These are phyloP conservation scores for Hesperia comma DNA, from an alignment of 2,888 invertebrate species.

Conservation along the genomic window DNA sequence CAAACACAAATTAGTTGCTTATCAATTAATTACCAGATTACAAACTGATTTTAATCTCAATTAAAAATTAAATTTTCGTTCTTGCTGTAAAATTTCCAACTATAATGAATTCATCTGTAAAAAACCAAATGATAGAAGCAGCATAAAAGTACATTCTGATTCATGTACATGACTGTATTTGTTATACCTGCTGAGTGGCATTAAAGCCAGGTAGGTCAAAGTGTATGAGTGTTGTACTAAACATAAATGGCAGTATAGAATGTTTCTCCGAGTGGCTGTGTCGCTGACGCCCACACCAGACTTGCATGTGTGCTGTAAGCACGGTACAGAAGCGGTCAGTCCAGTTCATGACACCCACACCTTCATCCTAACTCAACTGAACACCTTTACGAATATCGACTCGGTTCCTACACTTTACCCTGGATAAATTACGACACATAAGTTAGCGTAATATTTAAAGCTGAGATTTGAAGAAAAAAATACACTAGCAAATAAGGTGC, in stretches of 20 bases:
- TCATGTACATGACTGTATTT: neutral
- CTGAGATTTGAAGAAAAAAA: no score
- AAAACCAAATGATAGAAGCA: no score
- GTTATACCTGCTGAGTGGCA: neutral
- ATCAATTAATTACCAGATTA: no score
- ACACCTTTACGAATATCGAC: slow-evolving; percentile 25
- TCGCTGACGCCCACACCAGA: slow-evolving; percentile 46
- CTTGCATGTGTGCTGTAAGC: slow-evolving; percentile 43
- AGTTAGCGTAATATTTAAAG: neutral
- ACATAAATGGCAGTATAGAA: slow-evolving; percentile 1
- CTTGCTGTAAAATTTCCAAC: no score
- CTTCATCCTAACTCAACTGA: slow-evolving; percentile 53
- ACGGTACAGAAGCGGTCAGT: slow-evolving; percentile 50
- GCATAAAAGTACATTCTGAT: no score
- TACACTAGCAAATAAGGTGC: neutral
- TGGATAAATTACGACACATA: neutral
- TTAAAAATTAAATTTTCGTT: no score
- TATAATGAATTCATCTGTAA: no score
- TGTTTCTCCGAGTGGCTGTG: slow-evolving; percentile 23
- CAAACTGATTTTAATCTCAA: no score
- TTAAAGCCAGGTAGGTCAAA: neutral
- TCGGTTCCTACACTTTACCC: neutral
- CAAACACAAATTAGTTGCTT: no score
- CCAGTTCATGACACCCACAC: slow-evolving; percentile 75
- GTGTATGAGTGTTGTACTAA: slow-evolving; percentile 6